phyloP scores from a whole-genome alignment of 2,797 vertebrate genomes.

The Varecia variegata region DNA sequence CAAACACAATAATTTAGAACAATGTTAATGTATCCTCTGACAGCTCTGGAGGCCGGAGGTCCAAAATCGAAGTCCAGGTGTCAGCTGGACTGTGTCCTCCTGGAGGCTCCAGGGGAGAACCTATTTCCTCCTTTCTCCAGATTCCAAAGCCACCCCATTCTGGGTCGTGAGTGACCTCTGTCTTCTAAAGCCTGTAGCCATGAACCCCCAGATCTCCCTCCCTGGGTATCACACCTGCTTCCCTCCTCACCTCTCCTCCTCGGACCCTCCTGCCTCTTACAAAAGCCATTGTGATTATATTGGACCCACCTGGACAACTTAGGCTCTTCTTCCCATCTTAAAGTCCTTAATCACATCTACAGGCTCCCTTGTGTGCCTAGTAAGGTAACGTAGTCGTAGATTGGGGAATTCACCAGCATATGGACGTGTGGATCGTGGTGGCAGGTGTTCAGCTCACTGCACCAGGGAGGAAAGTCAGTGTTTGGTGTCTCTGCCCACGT shows the following conservation, averaged over 20 bases:
- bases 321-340: neutral
- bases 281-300: neutral
- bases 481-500: neutral
- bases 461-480: neutral
- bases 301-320: neutral
- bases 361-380: too few relatives aligned
- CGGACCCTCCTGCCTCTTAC: neutral
- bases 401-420: too few relatives aligned
- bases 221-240: neutral
- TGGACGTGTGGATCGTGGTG: neutral
- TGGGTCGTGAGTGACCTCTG: fast-evolving
- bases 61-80: neutral
- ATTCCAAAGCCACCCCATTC: neutral
- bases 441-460: too few relatives aligned
- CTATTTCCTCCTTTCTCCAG: neutral
- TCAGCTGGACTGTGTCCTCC: neutral
- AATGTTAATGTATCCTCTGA: neutral
- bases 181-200: neutral
- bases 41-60: neutral
- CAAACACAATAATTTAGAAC: neutral
- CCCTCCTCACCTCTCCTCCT: neutral
- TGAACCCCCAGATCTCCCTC: neutral
- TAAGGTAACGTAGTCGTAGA: fast-evolving
- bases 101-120: neutral
- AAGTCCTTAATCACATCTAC: neutral